Percentiles rank a stretch among this genome's conserved stretches.
phyloP scores from a whole-genome alignment of 2,113 vertebrate genomes.

The Miniopterus natalensis region DNA sequence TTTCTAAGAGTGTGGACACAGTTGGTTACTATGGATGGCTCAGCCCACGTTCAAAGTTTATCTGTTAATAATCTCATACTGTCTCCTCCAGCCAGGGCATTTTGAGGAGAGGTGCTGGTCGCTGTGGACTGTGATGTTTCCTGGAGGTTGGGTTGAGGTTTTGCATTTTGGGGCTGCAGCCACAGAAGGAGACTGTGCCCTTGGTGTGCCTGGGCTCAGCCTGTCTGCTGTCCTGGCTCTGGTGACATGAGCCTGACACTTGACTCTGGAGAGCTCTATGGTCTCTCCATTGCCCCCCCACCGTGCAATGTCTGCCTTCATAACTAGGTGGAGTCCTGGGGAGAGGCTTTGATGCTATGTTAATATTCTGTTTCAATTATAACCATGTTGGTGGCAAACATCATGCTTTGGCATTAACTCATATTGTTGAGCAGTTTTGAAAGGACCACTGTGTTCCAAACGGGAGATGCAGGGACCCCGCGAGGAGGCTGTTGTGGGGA shows the following conservation, averaged over 20 bases:
- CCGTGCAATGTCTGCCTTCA: neutral
- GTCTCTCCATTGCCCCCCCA: rapidly evolving
- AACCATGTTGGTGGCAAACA: rapidly evolving
- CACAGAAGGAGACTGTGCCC: neutral
- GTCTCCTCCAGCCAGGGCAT: neutral
- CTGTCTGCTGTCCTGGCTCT: neutral
- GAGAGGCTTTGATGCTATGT: rapidly evolving
- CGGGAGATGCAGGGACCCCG: neutral
- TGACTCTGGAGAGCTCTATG: rapidly evolving
- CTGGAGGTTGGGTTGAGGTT: neutral
- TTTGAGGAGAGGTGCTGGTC: neutral
- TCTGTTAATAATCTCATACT: neutral
- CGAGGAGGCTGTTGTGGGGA: neutral
- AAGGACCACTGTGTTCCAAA: neutral
- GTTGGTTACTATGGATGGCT: too few relatives aligned
- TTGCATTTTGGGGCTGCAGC: neutral
- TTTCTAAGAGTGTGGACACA: neutral
- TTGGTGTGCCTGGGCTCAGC: rapidly evolving
- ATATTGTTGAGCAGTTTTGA: neutral
- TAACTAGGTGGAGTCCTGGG: neutral
- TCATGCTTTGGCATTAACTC: neutral
- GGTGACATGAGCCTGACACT: neutral
- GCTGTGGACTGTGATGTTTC: too few relatives aligned
- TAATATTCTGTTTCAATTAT: rapidly evolving
- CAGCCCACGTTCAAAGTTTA: too few relatives aligned